A percentile compares a stretch with the other conserved stretches of the same genome.
These are phyloP conservation scores for Eupeodes latifasciatus DNA, from an alignment of 2,888 invertebrate species.

Conservation along the genomic window DNA sequence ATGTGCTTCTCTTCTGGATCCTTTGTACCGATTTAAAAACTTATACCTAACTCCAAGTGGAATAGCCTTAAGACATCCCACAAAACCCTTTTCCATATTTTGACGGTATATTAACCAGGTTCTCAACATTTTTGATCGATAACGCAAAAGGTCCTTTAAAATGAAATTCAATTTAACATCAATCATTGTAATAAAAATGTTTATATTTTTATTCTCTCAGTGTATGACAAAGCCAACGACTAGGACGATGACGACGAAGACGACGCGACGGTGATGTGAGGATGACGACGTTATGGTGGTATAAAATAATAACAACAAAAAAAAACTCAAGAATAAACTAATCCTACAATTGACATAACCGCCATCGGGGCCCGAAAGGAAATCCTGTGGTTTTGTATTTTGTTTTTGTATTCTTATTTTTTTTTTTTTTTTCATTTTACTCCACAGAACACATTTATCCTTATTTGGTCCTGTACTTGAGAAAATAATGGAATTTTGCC, in stretches of 20 bases:
- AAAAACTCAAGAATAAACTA: constrained; percentile 62
- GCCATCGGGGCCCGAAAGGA: constrained; percentile 65
- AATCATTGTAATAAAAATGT: no score
- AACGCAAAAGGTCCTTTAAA: no score
- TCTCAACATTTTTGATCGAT: no score
- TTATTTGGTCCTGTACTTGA: constrained; percentile 63
- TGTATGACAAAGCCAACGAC: no score
- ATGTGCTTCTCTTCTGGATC: no score
- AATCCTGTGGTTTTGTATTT: constrained; percentile 62
- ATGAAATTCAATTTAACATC: no score
- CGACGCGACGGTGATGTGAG: background rate
- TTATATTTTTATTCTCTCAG: no score
- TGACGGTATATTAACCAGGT: no score
- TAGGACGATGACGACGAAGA: background rate
- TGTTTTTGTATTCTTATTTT: constrained; percentile 16
- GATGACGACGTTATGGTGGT: background rate
- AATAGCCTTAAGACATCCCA: no score
- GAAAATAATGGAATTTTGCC: constrained; percentile 74
- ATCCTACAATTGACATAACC: constrained; percentile 74
- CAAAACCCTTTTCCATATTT: no score
- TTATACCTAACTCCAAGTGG: no score
- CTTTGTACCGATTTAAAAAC: no score
- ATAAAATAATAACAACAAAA: background rate
- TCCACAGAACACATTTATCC: constrained; percentile 64
- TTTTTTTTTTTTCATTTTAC: constrained; percentile 16